Conservation (phyloP, 2,888 invertebrate genomes). For the Drosophila fulvimacula region DNA sequence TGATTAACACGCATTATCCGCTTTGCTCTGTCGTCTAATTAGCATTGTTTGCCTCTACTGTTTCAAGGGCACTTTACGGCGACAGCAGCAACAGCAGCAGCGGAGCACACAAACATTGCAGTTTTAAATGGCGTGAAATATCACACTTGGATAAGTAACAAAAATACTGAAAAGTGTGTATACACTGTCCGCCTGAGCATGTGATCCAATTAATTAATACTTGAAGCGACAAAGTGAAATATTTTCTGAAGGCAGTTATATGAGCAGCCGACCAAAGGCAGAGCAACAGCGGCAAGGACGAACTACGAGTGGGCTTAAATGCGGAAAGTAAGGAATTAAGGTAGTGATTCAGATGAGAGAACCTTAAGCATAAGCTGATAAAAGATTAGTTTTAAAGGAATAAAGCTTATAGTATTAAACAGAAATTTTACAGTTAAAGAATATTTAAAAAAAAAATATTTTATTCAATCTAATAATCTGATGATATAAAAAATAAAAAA, state of each 20-base stretch:
- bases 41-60: slow-evolving; percentile 43
- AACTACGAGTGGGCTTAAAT: slow-evolving; percentile 33
- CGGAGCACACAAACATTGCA: slow-evolving; percentile 5
- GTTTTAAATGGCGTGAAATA: slow-evolving; percentile 39
- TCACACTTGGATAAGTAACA: slow-evolving; percentile 56
- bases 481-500: neutral
- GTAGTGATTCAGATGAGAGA: fast-evolving
- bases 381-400: neutral
- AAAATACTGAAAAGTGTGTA: slow-evolving; percentile 24
- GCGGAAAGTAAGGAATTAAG: too few species aligned
- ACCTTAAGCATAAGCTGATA: neutral
- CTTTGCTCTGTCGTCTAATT: slow-evolving; percentile 51
- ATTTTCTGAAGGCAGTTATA: slow-evolving; percentile 37
- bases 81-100: neutral
- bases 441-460: too few species aligned
- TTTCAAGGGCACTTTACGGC: slow-evolving; percentile 23
- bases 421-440: too few species aligned
- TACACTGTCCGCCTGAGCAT: slow-evolving; percentile 23
- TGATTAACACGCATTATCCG: slow-evolving; percentile 62
- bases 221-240: slow-evolving; percentile 33
- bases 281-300: slow-evolving; percentile 17
- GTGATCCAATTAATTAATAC: slow-evolving; percentile 65
- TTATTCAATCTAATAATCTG: too few species aligned
- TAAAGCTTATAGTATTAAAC: neutral
- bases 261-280: neutral